Percentiles rank a stretch among this genome's conserved stretches.
Conservation (phyloP, 2,888 invertebrate species). For the Uropetala carovei region DNA sequence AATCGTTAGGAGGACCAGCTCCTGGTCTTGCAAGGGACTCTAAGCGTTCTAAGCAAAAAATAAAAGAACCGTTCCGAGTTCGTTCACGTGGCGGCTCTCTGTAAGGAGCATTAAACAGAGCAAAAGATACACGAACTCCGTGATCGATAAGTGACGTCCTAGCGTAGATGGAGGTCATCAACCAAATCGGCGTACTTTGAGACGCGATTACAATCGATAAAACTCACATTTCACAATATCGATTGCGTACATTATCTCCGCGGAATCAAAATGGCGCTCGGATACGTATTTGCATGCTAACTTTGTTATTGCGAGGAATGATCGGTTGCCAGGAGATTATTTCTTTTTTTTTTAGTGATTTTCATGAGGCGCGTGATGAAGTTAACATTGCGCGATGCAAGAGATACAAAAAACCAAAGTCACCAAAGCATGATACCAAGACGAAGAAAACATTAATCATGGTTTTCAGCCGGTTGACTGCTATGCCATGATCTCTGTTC, state of each 20-base stretch:
- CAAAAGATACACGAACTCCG: neutral
- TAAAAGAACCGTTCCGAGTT: neutral
- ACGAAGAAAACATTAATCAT: neutral
- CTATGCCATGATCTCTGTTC: neutral
- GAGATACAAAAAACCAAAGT: neutral
- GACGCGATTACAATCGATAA: neutral
- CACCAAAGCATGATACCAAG: neutral
- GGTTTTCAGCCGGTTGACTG: neutral
- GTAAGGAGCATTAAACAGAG: neutral
- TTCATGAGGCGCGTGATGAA: neutral
- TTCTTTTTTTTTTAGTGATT: too few relatives aligned
- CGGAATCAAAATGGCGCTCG: neutral
- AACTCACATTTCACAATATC: neutral
- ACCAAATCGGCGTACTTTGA: neutral
- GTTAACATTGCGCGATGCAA: neutral
- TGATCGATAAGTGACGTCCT: neutral
- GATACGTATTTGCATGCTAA: neutral
- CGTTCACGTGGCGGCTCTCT: neutral
- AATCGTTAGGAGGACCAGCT: constrained; percentile 26
- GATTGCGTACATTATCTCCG: neutral
- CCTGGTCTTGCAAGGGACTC: constrained; percentile 31
- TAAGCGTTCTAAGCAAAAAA: neutral
- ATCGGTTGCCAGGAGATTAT: neutral
- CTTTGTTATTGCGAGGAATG: neutral
- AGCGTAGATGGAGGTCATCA: neutral